Percentiles rank a stretch among this genome's conserved stretches.
phyloP scores from a whole-genome alignment of 2,797 vertebrate species.

The Acipenser transmontanus region DNA sequence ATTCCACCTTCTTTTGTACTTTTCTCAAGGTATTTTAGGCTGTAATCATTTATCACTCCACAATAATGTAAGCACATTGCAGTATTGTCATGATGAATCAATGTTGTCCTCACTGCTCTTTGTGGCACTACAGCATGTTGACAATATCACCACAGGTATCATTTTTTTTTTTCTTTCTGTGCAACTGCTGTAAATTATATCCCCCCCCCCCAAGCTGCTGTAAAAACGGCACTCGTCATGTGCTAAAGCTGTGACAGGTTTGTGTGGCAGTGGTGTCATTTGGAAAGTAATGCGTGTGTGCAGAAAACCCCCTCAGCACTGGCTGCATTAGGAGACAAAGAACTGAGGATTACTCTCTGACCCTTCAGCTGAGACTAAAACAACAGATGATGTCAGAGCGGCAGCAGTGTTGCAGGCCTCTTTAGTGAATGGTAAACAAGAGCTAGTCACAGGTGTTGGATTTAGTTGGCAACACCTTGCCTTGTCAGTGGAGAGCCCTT shows the following conservation, averaged over 20 bases:
- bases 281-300: constrained; percentile 19
- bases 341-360: constrained; percentile 12
- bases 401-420: constrained; percentile 16
- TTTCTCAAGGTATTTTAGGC: too few species aligned
- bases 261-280: constrained; percentile 22
- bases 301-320: not conserved
- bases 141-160: too few species aligned
- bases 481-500: not conserved
- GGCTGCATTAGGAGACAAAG: not conserved
- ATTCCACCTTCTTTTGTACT: too few species aligned
- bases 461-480: constrained; percentile 25
- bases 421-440: constrained; percentile 40
- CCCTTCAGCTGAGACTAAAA: constrained; percentile 23
- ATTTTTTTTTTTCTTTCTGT: too few species aligned
- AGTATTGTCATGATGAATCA: too few species aligned
- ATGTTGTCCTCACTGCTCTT: too few species aligned
- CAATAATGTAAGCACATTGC: too few species aligned
- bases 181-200: too few species aligned
- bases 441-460: constrained; percentile 42
- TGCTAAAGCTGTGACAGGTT: not conserved
- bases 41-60: too few species aligned
- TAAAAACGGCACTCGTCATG: too few species aligned
- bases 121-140: too few species aligned
- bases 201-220: too few species aligned
- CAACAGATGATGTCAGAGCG: constrained; percentile 18